Evolutionary conservation across 2,888 invertebrate species (phyloP).

Genomic region (Ennomos quercinarius): DNA sequence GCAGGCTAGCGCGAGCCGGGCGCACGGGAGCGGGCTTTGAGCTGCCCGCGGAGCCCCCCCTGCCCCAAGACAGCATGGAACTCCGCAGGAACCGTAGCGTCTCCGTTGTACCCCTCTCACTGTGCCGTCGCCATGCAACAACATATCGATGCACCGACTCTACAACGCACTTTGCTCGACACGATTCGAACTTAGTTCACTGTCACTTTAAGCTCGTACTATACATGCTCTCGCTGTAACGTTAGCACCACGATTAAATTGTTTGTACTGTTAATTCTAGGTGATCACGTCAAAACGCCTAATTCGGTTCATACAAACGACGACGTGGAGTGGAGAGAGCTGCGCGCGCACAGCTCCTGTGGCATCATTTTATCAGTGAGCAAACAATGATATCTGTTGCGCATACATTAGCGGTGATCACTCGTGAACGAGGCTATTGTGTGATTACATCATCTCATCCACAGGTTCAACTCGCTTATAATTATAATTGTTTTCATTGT

Average conservation of each 20-base stretch:
- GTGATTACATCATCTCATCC: conserved; percentile 37
- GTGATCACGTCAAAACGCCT: conserved; percentile 50
- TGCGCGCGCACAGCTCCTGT: conserved; percentile 60
- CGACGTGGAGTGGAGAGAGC: conserved; percentile 42
- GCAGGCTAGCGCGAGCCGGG: conserved; percentile 36
- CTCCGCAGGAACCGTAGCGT: conserved; percentile 80
- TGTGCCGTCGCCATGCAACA: conserved; percentile 73
- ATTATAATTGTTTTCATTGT: not conserved
- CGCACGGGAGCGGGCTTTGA: conserved; percentile 57
- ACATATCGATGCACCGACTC: conserved; percentile 77
- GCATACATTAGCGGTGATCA: conserved; percentile 60
- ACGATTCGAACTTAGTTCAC: conserved; percentile 41
- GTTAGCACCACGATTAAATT: conserved; percentile 8
- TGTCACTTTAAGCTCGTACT: conserved; percentile 11
- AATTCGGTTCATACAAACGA: conserved; percentile 52
- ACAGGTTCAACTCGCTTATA: conserved; percentile 8
- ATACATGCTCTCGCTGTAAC: conserved; percentile 24
- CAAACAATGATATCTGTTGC: conserved; percentile 73
- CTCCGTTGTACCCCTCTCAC: conserved; percentile 82
- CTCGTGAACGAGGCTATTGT: conserved; percentile 56
- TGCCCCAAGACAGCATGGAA: conserved; percentile 80
- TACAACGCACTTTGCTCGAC: conserved; percentile 57
- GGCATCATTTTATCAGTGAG: conserved; percentile 67
- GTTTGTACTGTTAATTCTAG: conserved; percentile 20
- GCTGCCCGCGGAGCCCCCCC: conserved; percentile 61